Base-by-base conservation (phyloP, 2,113 vertebrate species). In the Anolis sagrei region DNA sequence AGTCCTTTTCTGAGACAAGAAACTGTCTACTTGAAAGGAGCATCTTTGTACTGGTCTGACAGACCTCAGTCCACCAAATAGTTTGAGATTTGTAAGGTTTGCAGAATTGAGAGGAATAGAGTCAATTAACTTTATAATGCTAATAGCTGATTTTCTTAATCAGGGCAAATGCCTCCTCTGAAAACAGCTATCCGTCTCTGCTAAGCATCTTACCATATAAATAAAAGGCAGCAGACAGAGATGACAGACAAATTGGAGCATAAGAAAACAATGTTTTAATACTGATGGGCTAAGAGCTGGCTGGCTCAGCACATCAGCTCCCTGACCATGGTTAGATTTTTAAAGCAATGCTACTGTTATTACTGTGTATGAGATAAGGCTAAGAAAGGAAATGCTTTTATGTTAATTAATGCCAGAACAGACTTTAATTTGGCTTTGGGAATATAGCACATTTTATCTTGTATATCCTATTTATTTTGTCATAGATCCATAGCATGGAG, bases 391-490 rank as follows among this genome's bases (percentile, higher is more conserved):
- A 85, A 51, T 68, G 84, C 10, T 73, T 70, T 66, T 81, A 74
- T 75, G 78, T 80, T 86, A 79, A 85, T 74, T 75, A 81, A 74
- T 73, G 14, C 32, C 70, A 68, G 58, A 68, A 36, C 70, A 39
- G 61, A 82, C 76, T 82, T 87, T 87, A 83, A 78, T 72, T 82
- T 70, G n/a, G 54, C 54, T 87, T 83, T 83, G 78, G 61, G 66
- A 48, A 74, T 73, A 58, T 79, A 49, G 58, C 25, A 51, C n/a
- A 64, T 39, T 83, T 79, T 77, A 74, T 78, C 54, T 74, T 83
- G 76, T 39, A 73, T 79, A 79, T 82, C 76, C 76, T 79, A 79
- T 79, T 83, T 73, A 72, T 78, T 62, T 69, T 87, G 68, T 79
- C 81, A 77, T 83, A 79, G 86, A 74, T 66, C 66, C 39, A 54